Conservation (phyloP, 2,888 invertebrate species). For the Microplitis deprimator region DNA sequence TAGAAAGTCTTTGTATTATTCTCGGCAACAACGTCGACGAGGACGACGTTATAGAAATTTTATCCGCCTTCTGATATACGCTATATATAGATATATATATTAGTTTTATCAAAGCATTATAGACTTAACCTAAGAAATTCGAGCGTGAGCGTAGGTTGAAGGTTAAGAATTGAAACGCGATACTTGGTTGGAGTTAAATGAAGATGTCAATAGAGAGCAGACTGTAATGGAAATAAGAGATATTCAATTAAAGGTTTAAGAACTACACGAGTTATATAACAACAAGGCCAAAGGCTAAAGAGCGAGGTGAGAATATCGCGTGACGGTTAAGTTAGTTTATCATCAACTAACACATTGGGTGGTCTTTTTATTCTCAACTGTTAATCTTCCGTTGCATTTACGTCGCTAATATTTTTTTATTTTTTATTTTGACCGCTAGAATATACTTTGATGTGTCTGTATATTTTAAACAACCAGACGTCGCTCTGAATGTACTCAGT, state of each 20-base stretch:
- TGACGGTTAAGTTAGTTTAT: conserved; percentile 48
- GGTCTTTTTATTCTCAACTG: conserved; percentile 41
- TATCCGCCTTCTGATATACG: conserved; percentile 52
- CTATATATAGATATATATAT: not conserved
- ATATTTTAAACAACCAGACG: conserved; percentile 17
- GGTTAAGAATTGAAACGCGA: not conserved
- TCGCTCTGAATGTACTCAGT: not conserved
- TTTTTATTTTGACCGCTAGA: conserved; percentile 14
- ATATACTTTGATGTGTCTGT: not conserved
- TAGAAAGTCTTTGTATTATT: conserved; percentile 69
- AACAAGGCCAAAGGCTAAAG: conserved; percentile 38
- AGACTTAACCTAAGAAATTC: not conserved
- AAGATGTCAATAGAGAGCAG: conserved; percentile 27
- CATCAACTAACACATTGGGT: conserved; percentile 39
- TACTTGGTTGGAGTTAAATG: conserved; percentile 7
- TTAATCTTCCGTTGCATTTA: not conserved
- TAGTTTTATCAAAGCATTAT: not conserved
- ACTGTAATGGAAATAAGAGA: conserved; percentile 1
- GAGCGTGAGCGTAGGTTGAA: not conserved
- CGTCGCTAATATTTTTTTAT: not conserved
- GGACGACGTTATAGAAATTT: conserved; percentile 50
- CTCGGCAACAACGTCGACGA: conserved; percentile 48
- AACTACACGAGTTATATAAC: conserved; percentile 20
- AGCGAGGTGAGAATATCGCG: conserved; percentile 44
- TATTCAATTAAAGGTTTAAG: conserved; percentile 37